These are phyloP conservation scores for Lepus timidus DNA, from an alignment of 2,113 vertebrate species.

Conservation along the genomic window DNA sequence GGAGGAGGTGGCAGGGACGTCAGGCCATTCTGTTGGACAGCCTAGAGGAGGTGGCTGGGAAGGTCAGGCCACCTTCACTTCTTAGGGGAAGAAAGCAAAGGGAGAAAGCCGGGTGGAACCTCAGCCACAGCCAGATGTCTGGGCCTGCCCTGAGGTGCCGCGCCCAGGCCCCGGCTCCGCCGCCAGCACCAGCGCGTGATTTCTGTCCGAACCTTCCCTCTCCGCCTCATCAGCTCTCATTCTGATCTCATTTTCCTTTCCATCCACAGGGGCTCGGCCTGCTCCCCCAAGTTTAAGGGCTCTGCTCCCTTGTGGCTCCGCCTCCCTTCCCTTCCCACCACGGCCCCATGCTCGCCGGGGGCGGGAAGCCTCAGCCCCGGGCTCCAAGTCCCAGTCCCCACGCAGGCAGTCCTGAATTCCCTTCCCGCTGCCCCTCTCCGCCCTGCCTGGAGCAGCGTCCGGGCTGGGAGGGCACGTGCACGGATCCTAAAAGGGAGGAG, in stretches of 20 bases:
- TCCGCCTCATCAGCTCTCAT: constrained; percentile 88
- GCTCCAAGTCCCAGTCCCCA: background rate
- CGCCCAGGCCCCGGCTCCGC: constrained; percentile 79
- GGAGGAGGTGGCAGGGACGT: background rate
- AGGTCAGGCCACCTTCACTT: background rate
- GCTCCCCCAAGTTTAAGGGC: constrained; percentile 62
- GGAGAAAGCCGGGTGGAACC: background rate
- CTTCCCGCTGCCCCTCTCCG: background rate
- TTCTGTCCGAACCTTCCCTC: constrained; percentile 86
- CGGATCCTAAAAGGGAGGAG: fast-evolving
- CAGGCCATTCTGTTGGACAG: background rate
- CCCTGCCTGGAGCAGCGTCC: background rate
- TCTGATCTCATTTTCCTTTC: constrained; percentile 81
- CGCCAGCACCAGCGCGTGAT: constrained; percentile 65
- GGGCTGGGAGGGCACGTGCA: background rate
- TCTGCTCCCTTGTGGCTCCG: background rate
- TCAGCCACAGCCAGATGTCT: constrained; percentile 83
- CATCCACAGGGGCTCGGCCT: constrained; percentile 69
- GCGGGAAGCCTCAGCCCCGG: background rate
- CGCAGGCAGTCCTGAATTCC: background rate
- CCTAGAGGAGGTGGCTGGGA: background rate
- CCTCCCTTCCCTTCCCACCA: background rate
- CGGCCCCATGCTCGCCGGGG: background rate
- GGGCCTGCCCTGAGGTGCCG: constrained; percentile 64
- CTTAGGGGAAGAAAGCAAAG: background rate